phyloP scores from a whole-genome alignment of 1,140 invertebrate genomes.

The Manduca sexta region DNA sequence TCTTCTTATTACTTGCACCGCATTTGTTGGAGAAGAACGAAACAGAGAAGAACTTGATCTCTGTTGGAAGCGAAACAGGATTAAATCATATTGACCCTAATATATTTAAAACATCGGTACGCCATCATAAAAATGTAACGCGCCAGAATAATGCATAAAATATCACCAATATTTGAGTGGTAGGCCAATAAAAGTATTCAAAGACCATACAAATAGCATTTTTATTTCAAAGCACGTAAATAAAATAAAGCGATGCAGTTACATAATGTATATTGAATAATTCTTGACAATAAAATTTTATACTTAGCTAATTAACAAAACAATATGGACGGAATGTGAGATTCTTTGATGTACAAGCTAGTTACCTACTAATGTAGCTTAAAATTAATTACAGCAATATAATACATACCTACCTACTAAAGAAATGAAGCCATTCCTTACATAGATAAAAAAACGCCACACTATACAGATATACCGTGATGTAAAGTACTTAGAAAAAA shows the following conservation, averaged over 20 bases:
- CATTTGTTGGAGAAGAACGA: constrained; percentile 72
- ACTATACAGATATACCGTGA: too few relatives aligned
- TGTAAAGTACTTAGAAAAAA: too few relatives aligned
- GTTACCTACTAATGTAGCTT: constrained; percentile 23
- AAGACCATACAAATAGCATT: constrained; percentile 4
- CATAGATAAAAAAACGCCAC: too few relatives aligned
- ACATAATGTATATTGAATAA: constrained; percentile 63
- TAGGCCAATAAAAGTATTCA: background rate
- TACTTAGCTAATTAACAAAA: constrained; percentile 65
- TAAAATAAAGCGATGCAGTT: constrained; percentile 45
- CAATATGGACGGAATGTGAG: constrained; percentile 70
- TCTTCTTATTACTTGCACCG: constrained; percentile 74
- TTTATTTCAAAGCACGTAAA: constrained; percentile 27
- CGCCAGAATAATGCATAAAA: constrained; percentile 30
- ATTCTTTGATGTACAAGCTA: constrained; percentile 52
- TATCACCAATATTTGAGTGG: background rate
- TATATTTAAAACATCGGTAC: constrained; percentile 62
- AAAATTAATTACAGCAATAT: constrained; percentile 17
- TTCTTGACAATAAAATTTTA: constrained; percentile 57
- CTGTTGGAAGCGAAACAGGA: constrained; percentile 36
- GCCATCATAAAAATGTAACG: constrained; percentile 53
- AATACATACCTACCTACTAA: constrained; percentile 10
- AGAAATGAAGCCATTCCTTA: too few relatives aligned
- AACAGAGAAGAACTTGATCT: constrained; percentile 20
- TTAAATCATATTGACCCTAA: constrained; percentile 70